Conservation (phyloP, 2,797 vertebrate species). For the Myotis vivesi region DNA sequence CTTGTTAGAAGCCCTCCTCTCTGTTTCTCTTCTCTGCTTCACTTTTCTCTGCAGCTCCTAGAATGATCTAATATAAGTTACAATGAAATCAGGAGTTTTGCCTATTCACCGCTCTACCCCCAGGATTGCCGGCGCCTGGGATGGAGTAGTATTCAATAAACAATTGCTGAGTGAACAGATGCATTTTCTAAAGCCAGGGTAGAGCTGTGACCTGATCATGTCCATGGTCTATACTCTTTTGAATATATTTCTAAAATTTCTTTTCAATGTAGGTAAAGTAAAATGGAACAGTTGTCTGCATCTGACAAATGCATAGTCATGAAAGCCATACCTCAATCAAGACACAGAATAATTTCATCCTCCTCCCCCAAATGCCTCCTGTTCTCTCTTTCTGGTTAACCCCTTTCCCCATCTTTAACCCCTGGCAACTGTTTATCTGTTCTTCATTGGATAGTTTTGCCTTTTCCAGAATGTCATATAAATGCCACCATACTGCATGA, state of each 20-base stretch:
- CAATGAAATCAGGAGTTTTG: neutral
- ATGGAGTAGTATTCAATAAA: neutral
- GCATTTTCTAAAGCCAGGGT: neutral
- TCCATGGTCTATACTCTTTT: neutral
- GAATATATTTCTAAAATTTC: neutral
- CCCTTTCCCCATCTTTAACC: neutral
- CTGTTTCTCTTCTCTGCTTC: neutral
- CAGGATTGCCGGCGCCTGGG: neutral
- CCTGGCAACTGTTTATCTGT: neutral
- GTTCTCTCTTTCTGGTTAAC: neutral
- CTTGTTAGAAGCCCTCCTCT: neutral
- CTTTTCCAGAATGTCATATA: neutral
- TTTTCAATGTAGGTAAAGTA: neutral
- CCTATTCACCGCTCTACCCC: neutral
- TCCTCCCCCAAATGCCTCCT: neutral
- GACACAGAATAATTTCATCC: neutral
- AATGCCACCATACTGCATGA: neutral
- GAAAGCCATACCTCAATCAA: neutral
- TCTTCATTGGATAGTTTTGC: neutral
- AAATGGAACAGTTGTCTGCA: neutral
- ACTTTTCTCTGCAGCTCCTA: neutral
- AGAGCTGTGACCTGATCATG: neutral
- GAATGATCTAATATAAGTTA: neutral
- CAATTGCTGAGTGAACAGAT: neutral
- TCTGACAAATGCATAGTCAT: neutral